These are phyloP conservation scores for Callimorpha dominula DNA, from an alignment of 2,888 invertebrate species.

Conservation along the genomic window DNA sequence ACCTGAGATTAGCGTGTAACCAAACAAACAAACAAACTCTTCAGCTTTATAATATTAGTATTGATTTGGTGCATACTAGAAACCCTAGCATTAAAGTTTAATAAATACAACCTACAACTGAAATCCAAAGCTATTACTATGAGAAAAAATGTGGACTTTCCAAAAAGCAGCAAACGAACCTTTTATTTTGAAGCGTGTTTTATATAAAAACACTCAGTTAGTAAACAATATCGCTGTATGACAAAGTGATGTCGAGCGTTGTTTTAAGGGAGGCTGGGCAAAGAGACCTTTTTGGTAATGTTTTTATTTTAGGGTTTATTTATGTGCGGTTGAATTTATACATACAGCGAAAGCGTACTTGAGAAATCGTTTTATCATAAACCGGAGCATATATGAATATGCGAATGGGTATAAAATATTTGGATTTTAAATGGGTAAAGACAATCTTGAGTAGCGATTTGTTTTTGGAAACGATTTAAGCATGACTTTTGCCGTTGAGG, in stretches of 20 bases:
- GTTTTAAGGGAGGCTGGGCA: slow-evolving; percentile 21
- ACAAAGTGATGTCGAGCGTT: slow-evolving; percentile 33
- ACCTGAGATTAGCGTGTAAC: too few relatives aligned
- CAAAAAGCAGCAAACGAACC: slow-evolving; percentile 30
- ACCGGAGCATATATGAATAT: not conserved
- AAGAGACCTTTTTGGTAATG: slow-evolving; percentile 19
- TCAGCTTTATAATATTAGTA: too few relatives aligned
- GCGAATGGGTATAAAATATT: not conserved
- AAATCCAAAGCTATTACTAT: not conserved
- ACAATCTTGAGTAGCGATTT: not conserved
- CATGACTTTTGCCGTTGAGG: not conserved
- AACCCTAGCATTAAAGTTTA: not conserved
- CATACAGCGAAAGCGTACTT: not conserved
- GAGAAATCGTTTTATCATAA: not conserved
- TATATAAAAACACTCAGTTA: slow-evolving; percentile 29
- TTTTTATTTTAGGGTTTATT: slow-evolving; percentile 10
- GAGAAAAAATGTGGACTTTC: not conserved
- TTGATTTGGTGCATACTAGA: too few relatives aligned
- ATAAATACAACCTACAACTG: not conserved
- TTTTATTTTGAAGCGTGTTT: slow-evolving; percentile 28
- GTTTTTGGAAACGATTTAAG: not conserved
- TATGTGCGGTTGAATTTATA: not conserved
- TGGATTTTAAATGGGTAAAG: not conserved
- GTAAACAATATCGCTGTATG: slow-evolving; percentile 38
- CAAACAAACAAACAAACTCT: too few relatives aligned